Evolutionary conservation across 2,888 invertebrate genomes (phyloP).

Genomic region (Cyclophora punctaria): DNA sequence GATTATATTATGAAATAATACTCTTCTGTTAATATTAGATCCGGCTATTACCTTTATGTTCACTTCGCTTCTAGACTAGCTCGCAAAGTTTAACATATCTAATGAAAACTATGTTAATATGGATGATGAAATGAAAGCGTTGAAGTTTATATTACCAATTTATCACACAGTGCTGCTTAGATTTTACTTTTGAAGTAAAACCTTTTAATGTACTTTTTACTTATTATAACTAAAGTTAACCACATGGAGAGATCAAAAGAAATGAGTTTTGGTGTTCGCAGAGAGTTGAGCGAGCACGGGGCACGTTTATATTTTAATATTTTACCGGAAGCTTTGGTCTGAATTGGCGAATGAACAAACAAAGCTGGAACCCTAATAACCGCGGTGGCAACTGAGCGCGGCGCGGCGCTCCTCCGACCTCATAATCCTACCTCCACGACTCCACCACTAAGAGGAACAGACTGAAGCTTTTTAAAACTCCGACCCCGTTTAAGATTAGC

Average conservation of each 20-base stretch:
- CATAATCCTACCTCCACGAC: conserved; percentile 52
- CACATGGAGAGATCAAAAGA: conserved; percentile 12
- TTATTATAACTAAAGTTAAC: conserved; percentile 4
- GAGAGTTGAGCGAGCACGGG: conserved; percentile 26
- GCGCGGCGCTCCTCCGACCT: conserved; percentile 42
- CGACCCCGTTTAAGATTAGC: conserved; percentile 53
- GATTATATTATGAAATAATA: conserved; percentile 69
- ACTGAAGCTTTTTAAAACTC: conserved; percentile 52
- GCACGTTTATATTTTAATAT: conserved; percentile 58
- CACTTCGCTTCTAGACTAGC: too few relatives aligned
- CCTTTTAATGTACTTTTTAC: background rate
- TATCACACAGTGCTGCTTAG: too few relatives aligned
- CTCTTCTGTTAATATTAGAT: conserved; percentile 10
- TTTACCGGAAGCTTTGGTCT: conserved; percentile 53
- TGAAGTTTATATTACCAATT: too few relatives aligned
- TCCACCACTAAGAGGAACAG: conserved; percentile 34
- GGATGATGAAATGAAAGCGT: too few relatives aligned
- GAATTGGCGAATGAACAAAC: conserved; percentile 61
- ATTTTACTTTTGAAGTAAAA: background rate
- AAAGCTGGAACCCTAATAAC: conserved; percentile 63
- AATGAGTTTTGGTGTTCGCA: conserved; percentile 29
- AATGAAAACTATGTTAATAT: too few relatives aligned
- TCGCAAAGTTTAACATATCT: too few relatives aligned
- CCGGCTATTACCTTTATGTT: too few relatives aligned
- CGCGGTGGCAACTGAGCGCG: conserved; percentile 42